Conservation (phyloP, 2,113 vertebrate species). For the Cathartes aura region DNA sequence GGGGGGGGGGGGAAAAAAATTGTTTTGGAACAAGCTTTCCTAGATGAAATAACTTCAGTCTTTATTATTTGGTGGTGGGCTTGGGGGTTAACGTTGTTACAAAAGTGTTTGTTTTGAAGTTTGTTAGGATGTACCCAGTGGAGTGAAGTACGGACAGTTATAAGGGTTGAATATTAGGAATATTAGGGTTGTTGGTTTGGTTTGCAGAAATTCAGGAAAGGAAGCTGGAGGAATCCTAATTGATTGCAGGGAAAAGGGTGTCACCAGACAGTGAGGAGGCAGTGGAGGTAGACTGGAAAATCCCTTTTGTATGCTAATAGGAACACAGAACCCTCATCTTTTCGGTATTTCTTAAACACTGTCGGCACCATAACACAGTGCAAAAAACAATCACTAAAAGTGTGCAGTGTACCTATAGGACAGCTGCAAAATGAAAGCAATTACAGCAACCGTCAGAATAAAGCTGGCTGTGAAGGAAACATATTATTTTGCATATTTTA, state of each 20-base stretch:
- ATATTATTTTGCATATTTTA: conserved; percentile 81
- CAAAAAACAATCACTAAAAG: conserved; percentile 22
- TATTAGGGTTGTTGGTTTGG: neutral
- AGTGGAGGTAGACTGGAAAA: neutral
- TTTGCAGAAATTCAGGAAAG: neutral
- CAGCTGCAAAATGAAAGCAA: conserved; percentile 68
- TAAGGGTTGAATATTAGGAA: neutral
- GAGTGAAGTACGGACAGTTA: neutral
- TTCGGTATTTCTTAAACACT: neutral
- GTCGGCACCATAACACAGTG: neutral
- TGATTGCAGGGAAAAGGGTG: neutral
- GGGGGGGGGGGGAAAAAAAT: neutral
- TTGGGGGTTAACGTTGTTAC: neutral
- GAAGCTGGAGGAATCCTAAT: neutral
- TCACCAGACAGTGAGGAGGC: neutral
- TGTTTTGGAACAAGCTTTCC: neutral
- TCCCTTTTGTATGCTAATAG: neutral
- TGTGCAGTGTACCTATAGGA: conserved; percentile 50
- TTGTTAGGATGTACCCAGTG: neutral
- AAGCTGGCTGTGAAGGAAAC: conserved; percentile 71
- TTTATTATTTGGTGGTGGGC: neutral
- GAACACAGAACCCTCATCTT: neutral
- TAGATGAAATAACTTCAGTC: neutral
- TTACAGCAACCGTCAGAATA: conserved; percentile 67
- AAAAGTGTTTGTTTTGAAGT: neutral